These are phyloP conservation scores for Rhagium mordax DNA, from an alignment of 2,888 invertebrate species.

Conservation along the genomic window DNA sequence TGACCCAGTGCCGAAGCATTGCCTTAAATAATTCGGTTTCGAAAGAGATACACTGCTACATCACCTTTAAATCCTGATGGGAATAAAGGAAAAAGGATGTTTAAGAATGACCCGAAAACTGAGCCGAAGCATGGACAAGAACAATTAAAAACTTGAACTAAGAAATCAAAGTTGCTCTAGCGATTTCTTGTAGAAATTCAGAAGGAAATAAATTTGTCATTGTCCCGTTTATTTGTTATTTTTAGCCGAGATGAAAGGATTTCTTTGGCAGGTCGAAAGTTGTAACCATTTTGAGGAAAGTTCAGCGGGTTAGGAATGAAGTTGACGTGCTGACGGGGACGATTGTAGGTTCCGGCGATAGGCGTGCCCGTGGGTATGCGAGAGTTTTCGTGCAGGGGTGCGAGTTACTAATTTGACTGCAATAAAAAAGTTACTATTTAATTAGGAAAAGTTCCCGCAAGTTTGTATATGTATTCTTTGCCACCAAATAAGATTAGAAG, in stretches of 20 bases:
- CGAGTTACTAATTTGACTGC: background rate
- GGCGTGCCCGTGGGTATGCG: background rate
- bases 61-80: background rate
- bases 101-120: background rate
- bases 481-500: no score
- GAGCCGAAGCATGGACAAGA: conserved; percentile 23
- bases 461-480: no score
- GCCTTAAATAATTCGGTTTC: background rate
- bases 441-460: background rate
- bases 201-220: conserved; percentile 45
- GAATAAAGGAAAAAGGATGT: background rate
- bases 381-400: background rate
- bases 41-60: background rate
- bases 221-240: conserved; percentile 44
- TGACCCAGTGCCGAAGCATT: no score
- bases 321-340: conserved; percentile 43
- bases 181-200: conserved; percentile 35
- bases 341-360: conserved; percentile 22
- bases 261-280: conserved; percentile 40
- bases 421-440: background rate
- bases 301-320: conserved; percentile 37
- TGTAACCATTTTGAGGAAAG: conserved; percentile 43
- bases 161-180: conserved; percentile 42
- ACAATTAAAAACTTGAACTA: conserved; percentile 38
- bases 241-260: conserved; percentile 43